A percentile compares a stretch with the other conserved stretches of the same genome.
phyloP scores from a whole-genome alignment of 2,113 vertebrate species.

The Hylia prasina region DNA sequence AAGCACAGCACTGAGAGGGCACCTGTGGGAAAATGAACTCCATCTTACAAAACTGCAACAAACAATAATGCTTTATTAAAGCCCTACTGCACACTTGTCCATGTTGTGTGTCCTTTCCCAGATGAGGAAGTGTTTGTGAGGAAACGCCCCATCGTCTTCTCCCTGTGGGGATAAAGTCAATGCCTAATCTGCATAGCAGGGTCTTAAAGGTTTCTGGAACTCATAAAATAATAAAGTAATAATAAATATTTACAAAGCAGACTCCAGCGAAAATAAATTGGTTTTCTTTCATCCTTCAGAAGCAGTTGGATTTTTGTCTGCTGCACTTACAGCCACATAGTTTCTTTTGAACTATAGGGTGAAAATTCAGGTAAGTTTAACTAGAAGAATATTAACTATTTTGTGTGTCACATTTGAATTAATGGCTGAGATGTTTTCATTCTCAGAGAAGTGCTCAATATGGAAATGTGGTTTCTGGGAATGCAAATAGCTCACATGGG shows the following conservation, averaged over 20 bases:
- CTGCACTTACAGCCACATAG: neutral
- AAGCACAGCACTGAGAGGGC: neutral
- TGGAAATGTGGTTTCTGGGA: conserved; percentile 62
- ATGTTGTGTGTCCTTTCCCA: neutral
- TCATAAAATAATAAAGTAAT: neutral
- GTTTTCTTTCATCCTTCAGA: neutral
- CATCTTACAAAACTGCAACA: neutral
- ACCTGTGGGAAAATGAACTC: neutral
- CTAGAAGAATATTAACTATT: neutral
- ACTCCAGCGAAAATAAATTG: neutral
- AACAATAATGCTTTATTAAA: neutral
- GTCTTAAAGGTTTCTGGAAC: neutral
- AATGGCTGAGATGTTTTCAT: neutral
- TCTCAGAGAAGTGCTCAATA: conserved; percentile 14
- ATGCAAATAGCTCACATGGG: conserved; percentile 62
- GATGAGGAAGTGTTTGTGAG: neutral
- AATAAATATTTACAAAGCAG: neutral
- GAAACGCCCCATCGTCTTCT: neutral
- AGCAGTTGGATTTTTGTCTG: neutral
- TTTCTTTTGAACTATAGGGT: neutral
- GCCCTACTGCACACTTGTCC: rapidly evolving
- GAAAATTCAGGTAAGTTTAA: neutral
- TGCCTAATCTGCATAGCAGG: neutral
- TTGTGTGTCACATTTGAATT: conserved; percentile 36
- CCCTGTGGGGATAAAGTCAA: neutral